Base-by-base conservation (phyloP, 2,797 vertebrate genomes). In the Parauchenoglanis punctatus region DNA sequence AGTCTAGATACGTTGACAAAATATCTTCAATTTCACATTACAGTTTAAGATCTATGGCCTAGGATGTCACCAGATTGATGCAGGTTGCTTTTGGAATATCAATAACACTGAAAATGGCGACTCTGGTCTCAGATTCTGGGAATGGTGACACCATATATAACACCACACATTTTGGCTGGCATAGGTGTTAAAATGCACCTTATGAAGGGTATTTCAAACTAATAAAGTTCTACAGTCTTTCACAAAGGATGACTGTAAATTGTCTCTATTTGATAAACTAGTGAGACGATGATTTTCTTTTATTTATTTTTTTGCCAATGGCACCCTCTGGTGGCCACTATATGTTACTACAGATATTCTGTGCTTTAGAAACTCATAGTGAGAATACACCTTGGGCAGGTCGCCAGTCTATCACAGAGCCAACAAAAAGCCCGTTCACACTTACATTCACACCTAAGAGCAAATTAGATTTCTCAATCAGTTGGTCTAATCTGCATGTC, bases 251-350 rank as follows among this genome's bases (percentile, higher is more conserved):
- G 12, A 12, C 35, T 40, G 7, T 23, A 17, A 35, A 7, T 49
- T 31, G n/a, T 49, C 23, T 1, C 1, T 20, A 17, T 46, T 7
- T 78, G 25, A 68, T 4, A 25, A 25, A 5, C 65, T 4, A 25
- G 7, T 54, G 63, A 54, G 15, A 52, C 12, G 10, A 52, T 13
- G 17, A 40, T 40, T 40, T 40, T 40, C 35, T 40, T 40, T 40
- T 2, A 40, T 40, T 40, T 40, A 40, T 13, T 23, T 35, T 82
- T 11, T 68, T 49, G 56, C 67, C 25, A 65, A 28, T 54, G 18
- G 10, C 77, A 10, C 77, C 86, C 77, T 59, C 86, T 89, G 18
- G 8, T 77, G 88, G 20, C 25, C 17, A 23, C 7, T 20, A 7
- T 0, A 1, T 0, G 56, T 61, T 28, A 81, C 44, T 49, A 13